Conservation (phyloP, 2,113 vertebrate genomes). For the Riparia riparia region DNA sequence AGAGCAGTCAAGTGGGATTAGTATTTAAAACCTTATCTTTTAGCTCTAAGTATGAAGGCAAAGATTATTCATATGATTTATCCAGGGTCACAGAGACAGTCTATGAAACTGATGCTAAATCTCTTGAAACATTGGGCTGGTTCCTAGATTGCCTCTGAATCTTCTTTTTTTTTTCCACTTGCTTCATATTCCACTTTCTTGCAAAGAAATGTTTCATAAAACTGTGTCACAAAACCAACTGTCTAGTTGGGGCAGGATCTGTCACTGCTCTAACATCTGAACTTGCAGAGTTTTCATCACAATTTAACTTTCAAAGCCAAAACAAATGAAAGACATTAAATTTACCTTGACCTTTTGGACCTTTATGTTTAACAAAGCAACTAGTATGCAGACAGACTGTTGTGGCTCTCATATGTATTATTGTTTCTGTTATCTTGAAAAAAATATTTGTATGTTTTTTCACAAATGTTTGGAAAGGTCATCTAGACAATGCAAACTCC, state of each 20-base stretch:
- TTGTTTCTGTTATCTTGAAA: conserved; percentile 3
- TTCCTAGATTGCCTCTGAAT: not conserved
- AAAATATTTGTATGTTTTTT: not conserved
- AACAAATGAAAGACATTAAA: not conserved
- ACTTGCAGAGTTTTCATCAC: not conserved
- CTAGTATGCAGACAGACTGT: not conserved
- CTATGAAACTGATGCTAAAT: not conserved
- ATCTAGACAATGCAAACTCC: not conserved
- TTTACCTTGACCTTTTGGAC: not conserved
- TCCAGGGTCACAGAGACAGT: not conserved
- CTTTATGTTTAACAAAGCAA: not conserved
- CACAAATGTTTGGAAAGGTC: not conserved
- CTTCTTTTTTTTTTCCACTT: not conserved
- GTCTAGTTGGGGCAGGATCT: not conserved
- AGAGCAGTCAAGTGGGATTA: not conserved
- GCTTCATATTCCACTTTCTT: not conserved
- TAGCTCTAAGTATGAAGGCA: not conserved
- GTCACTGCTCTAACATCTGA: not conserved
- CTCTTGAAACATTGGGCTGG: not conserved
- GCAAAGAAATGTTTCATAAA: not conserved
- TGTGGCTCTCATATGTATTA: not conserved
- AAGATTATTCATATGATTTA: not conserved
- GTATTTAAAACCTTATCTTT: not conserved
- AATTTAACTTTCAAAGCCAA: not conserved
- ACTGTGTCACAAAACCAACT: not conserved